Evolutionary conservation across 2,797 vertebrate species (phyloP).

Genomic region (Bradypus variegatus): DNA sequence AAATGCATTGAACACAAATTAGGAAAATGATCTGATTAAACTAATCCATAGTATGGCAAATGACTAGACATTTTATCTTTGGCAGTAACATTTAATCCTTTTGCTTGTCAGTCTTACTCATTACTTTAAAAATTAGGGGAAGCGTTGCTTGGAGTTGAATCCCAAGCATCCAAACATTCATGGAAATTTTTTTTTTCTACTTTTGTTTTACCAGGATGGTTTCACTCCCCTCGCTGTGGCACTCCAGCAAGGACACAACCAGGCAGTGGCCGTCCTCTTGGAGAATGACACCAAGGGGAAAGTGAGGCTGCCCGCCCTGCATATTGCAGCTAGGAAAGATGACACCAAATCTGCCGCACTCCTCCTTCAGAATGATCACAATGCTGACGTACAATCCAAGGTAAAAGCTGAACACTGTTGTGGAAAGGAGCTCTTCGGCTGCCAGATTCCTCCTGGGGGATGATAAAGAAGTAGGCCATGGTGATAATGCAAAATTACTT

Average conservation of each 20-base stretch:
- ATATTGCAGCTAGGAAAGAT: slow-evolving; percentile 96
- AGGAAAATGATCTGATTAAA: background rate
- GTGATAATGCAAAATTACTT: background rate
- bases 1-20: background rate
- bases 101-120: background rate
- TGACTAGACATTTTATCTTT: background rate
- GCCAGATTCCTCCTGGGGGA: background rate
- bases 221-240: slow-evolving; percentile 98
- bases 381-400: slow-evolving; percentile 98
- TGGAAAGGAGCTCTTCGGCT: background rate
- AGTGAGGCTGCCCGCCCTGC: slow-evolving; percentile 92
- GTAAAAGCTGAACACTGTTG: slow-evolving; percentile 69
- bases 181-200: background rate
- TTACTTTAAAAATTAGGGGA: background rate
- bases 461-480: background rate
- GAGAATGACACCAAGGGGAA: slow-evolving; percentile 99
- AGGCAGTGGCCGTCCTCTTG: slow-evolving; percentile 93
- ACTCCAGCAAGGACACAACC: slow-evolving; percentile 97
- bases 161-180: background rate
- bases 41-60: no score
- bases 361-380: slow-evolving; percentile 97
- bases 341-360: slow-evolving; percentile 97
- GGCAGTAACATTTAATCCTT: background rate
- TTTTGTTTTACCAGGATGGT: slow-evolving; percentile 80
- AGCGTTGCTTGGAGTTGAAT: background rate